Evolutionary conservation across 30 jellyfish, hydroid and myxozoan genomes (phyloP), one percentile per base, ranked within the genome.

Genomic region (Nemopilema nomurai): DNA sequence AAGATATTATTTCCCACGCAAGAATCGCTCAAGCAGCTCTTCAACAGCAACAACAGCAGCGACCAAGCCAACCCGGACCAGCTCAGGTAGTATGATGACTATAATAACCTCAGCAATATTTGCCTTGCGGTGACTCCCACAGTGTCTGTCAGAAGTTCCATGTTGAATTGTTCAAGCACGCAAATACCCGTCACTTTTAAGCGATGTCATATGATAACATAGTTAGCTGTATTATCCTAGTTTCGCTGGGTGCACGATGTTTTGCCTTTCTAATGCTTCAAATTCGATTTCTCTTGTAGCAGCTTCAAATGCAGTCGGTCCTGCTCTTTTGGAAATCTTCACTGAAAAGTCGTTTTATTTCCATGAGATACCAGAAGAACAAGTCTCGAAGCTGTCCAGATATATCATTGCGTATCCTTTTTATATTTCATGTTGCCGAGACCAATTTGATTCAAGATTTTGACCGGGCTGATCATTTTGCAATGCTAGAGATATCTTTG

Each of bases 351-450:
- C 87, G 28, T 77, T 79, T 23, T 76, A 67, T 41, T 78, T 87
- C 25, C 77, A 71, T 19, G 70, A 77, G 3, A 24, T 87, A 27
- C 90, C 66, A 31, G 81, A 87, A 16, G 74, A 77, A 30, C 76
- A 67, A 7, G 51, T 20, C 18, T 73, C 52, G 0, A 29, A 23
- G 51, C 17, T 87, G 23, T 18, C 75, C 69, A 68, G 96, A 52
- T 87, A 87, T 49, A 70, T 87, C 51, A 71, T 87, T 1, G 96
- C 96, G 96, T 87, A 87, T 87, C 96, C 90, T 76, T 77, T 30
- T 51, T 21, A 0, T 27, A 0, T 63, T 30, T 52, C 9, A 4
- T 31, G 69, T 17, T 0, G 25, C 17, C 27, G 27, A 1, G 8
- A 17, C 17, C 87, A 77, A 23, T 51, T 53, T 4, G 18, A n/a